Conservation (phyloP, 1,140 invertebrate species). For the Cherax quadricarinatus region DNA sequence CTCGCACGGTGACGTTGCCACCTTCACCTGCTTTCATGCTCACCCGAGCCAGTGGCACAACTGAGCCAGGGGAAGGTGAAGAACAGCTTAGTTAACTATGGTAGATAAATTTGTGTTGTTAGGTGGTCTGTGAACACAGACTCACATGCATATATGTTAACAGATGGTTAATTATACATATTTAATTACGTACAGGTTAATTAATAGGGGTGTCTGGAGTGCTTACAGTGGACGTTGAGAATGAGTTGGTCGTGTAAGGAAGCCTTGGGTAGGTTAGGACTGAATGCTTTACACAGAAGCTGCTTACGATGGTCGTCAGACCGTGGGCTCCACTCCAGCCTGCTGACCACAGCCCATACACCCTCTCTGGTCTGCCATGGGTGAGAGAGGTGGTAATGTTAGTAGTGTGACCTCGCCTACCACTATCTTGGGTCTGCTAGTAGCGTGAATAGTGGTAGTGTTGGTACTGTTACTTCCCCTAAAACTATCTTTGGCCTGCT, state of each 20-base stretch:
- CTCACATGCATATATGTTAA: not conserved
- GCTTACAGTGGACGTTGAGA: slow-evolving; percentile 64
- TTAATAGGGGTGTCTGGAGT: too few relatives aligned
- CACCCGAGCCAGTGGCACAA: slow-evolving; percentile 57
- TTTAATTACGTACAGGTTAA: not conserved
- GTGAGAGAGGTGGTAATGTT: too few relatives aligned
- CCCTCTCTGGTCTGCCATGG: slow-evolving; percentile 20
- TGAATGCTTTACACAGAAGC: slow-evolving; percentile 65
- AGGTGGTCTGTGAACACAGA: not conserved
- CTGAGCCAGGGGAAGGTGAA: not conserved
- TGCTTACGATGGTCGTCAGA: slow-evolving; percentile 37
- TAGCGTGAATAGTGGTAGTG: too few relatives aligned
- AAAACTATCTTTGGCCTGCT: too few relatives aligned
- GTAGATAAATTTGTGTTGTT: too few relatives aligned
- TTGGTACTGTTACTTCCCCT: too few relatives aligned
- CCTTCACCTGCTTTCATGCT: slow-evolving; percentile 14
- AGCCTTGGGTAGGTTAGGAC: slow-evolving; percentile 57
- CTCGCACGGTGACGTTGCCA: slow-evolving; percentile 19
- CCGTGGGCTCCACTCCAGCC: slow-evolving; percentile 35
- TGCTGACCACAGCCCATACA: slow-evolving; percentile 50
- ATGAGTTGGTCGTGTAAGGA: slow-evolving; percentile 62
- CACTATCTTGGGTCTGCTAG: too few relatives aligned
- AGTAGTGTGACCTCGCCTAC: too few relatives aligned
- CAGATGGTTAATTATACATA: not conserved
- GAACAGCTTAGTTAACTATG: too few relatives aligned